A percentile compares a stretch with the other conserved stretches of the same genome.
Conservation (phyloP, 92 coral and sea anemone genomes). For the Blastomussa wellsi region DNA sequence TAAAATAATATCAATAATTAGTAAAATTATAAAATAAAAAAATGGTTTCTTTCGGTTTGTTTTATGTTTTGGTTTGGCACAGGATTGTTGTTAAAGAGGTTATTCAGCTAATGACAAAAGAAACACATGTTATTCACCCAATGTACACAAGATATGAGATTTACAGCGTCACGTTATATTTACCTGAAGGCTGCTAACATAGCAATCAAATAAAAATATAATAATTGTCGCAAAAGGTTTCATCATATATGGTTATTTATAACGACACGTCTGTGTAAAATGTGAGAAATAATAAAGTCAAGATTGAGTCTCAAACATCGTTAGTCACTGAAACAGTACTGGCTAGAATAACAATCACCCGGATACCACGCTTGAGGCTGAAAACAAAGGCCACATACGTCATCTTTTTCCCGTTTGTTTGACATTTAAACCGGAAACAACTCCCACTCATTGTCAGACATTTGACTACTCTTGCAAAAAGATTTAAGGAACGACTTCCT, state of each 20-base stretch:
- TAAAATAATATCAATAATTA: not conserved
- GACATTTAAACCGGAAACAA: constrained; percentile 41
- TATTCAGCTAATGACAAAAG: not conserved
- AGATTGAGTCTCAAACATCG: not conserved
- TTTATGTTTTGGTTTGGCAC: not conserved
- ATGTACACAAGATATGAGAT: not conserved
- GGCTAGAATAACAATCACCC: constrained; percentile 48
- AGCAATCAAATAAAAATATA: not conserved
- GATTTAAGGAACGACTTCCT: constrained; percentile 59
- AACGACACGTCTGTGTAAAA: not conserved
- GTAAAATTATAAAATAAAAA: not conserved
- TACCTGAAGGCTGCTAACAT: not conserved
- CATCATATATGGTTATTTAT: not conserved
- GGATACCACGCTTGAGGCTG: constrained; percentile 41
- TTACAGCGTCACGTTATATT: not conserved
- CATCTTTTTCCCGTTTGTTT: constrained; percentile 31
- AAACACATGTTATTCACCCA: constrained; percentile 6
- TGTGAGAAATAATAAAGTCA: not conserved
- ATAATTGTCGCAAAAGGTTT: not conserved
- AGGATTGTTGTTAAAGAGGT: not conserved
- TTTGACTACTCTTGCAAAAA: constrained; percentile 11
- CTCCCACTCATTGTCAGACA: constrained; percentile 37
- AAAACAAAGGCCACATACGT: constrained; percentile 50
- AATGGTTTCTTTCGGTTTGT: not conserved
- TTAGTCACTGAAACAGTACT: constrained; percentile 34